phyloP scores from a whole-genome alignment of 2,888 invertebrate genomes.

The Polydesmus complanatus region DNA sequence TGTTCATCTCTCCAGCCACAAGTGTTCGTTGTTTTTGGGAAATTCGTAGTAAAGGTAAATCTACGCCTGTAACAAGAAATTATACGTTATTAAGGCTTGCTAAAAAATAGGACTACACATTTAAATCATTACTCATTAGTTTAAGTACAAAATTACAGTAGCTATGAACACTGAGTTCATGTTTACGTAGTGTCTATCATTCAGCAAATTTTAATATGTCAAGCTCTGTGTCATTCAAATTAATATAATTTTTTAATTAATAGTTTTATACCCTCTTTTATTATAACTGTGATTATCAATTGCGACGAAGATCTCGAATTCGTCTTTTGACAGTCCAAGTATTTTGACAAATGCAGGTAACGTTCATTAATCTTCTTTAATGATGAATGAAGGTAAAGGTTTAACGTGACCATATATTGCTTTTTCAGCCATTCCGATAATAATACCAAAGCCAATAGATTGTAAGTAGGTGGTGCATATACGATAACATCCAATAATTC shows the following conservation, averaged over 20 bases:
- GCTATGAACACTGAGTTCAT: no score
- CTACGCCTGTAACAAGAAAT: slow-evolving; percentile 24
- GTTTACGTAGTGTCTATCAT: no score
- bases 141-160: no score
- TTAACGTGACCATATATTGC: slow-evolving; percentile 39
- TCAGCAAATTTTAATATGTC: no score
- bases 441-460: slow-evolving; percentile 52
- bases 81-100: no score
- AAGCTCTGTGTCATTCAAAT: no score
- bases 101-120: no score
- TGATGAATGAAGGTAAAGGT: slow-evolving; percentile 47
- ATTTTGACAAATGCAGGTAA: neutral
- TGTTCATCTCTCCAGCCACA: slow-evolving; percentile 56
- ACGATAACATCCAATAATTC: slow-evolving; percentile 47
- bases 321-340: neutral
- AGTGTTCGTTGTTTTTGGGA: slow-evolving; percentile 43
- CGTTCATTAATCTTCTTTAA: neutral
- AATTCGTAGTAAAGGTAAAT: slow-evolving; percentile 37
- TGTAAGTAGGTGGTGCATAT: slow-evolving; percentile 46
- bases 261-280: slow-evolving; percentile 68
- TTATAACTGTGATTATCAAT: slow-evolving; percentile 52
- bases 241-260: no score
- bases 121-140: no score
- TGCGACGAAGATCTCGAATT: slow-evolving; percentile 26
- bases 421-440: slow-evolving; percentile 43